These are phyloP conservation scores for Trematomus loennbergii DNA, from an alignment of 2,113 vertebrate species.

Conservation along the genomic window DNA sequence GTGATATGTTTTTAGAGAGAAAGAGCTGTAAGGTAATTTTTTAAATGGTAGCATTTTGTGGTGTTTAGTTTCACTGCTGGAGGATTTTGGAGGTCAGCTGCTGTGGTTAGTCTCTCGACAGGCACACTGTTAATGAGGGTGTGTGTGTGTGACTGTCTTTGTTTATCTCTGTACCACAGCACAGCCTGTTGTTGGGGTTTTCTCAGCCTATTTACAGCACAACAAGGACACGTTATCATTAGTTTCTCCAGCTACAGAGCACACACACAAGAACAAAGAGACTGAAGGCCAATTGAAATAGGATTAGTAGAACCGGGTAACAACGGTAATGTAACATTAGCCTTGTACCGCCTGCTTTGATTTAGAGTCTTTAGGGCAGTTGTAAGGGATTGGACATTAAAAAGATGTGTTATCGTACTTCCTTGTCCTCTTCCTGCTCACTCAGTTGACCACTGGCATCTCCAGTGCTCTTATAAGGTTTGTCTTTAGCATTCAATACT, in stretches of 20 bases:
- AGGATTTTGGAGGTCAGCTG: slow-evolving; percentile 56
- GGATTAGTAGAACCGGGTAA: slow-evolving; percentile 32
- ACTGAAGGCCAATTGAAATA: slow-evolving; percentile 32
- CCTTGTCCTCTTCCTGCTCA: not conserved
- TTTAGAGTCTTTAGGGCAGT: not conserved
- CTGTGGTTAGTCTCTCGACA: slow-evolving; percentile 32
- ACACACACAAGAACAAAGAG: slow-evolving; percentile 12
- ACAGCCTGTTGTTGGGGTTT: slow-evolving; percentile 46
- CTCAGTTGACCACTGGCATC: not conserved
- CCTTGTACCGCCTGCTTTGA: not conserved
- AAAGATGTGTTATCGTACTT: not conserved
- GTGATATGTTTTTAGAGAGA: not conserved
- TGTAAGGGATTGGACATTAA: not conserved
- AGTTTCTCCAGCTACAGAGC: slow-evolving; percentile 30
- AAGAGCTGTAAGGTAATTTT: not conserved
- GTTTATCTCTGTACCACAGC: slow-evolving; percentile 47
- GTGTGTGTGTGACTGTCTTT: slow-evolving; percentile 13
- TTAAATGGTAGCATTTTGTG: not conserved
- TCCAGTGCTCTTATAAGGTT: not conserved
- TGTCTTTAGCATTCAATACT: not conserved
- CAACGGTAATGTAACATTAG: slow-evolving; percentile 21
- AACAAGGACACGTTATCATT: slow-evolving; percentile 53
- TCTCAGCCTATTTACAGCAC: slow-evolving; percentile 51
- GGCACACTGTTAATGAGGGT: slow-evolving; percentile 28
- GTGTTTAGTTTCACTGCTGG: not conserved